These are phyloP conservation scores for Galerucella pusilla DNA, from an alignment of 2,888 invertebrate species.

Conservation along the genomic window DNA sequence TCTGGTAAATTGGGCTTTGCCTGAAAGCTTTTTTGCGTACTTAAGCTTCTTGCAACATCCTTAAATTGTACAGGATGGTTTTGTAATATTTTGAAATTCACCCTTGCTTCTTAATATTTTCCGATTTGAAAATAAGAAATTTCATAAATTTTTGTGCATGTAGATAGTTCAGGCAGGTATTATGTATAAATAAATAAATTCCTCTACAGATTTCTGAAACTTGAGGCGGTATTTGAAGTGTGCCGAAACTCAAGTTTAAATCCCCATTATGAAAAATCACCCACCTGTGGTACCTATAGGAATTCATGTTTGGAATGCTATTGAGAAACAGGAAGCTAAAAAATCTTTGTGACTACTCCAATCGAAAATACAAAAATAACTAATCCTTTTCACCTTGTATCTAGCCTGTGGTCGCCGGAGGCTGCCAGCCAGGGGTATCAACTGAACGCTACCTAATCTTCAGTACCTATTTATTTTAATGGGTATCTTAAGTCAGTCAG, in stretches of 20 bases:
- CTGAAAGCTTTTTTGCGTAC: slow-evolving; percentile 17
- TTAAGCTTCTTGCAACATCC: slow-evolving; percentile 9
- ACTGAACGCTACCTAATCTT: slow-evolving; percentile 47
- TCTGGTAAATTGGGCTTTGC: slow-evolving; percentile 21
- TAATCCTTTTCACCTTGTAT: slow-evolving; percentile 23
- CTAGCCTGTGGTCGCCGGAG: slow-evolving; percentile 14
- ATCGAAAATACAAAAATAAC: slow-evolving; percentile 23
- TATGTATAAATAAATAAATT: not conserved
- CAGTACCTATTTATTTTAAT: slow-evolving; percentile 44
- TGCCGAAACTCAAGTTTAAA: slow-evolving; percentile 18
- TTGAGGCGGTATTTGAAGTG: not conserved
- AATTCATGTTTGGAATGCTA: slow-evolving; percentile 26
- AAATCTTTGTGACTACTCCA: slow-evolving; percentile 20
- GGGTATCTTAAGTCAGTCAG: slow-evolving; percentile 37
- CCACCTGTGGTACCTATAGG: slow-evolving; percentile 23
- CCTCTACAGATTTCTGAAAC: not conserved
- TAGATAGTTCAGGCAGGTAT: not conserved
- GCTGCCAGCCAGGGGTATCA: slow-evolving; percentile 27
- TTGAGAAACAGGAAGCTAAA: slow-evolving; percentile 30
- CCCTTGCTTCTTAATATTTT: no score
- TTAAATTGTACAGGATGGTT: slow-evolving; percentile 1
- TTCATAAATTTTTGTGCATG: not conserved
- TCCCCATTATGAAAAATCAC: slow-evolving; percentile 16
- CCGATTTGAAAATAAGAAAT: no score
- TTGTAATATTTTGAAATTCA: not conserved